Base-by-base conservation (phyloP, 2,113 vertebrate species). In the Manacus vitellinus region DNA sequence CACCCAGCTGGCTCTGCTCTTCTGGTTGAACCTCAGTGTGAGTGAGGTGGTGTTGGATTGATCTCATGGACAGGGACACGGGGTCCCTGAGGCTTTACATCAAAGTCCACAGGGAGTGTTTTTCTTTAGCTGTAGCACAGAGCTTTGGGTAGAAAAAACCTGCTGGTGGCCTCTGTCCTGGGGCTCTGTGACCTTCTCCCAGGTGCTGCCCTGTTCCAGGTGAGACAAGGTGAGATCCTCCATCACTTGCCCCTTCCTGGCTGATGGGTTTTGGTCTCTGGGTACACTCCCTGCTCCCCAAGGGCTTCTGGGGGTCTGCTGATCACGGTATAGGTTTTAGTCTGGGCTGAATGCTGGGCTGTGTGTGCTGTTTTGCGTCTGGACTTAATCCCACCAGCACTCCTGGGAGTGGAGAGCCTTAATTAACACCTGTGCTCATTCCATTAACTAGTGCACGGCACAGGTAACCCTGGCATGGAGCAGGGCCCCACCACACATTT, bases 1-100 rank as follows among this genome's bases (percentile, higher is more conserved):
- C 9, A 3, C 35, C 19, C 6, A 2, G 44, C 81, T 1, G 31
- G 21, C 56, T 56, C 75, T 39, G 75, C 66, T 43, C 14, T 58
- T 15, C 76, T 10, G 37, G 2, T 0, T 3, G 77, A 24, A 24
- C 12, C 39, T 44, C 39, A 1, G 33, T 1, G 43, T 2, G 0
- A 10, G 9, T 0, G 6, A 21, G 41, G 14, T 5, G 19, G 22
- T 12, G 35, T 13, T 67, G 33, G 59, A 0, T 13, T 0, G 0
- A 2, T 17, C 19, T 8, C 41, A 0, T 0, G n/a, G 61, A 9
- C 21, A 23, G 52, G n/a, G 51, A 28, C 9, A 16, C 0, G 3
- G 5, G 8, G 14, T 19, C 19, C 24, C 25, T 0, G 0, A 10
- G 39, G 54, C 18, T 20, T 19, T 5, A 1, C 39, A 41, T 41